Conservation (phyloP, 2,888 invertebrate genomes). For the Rhamnusium bicolor region DNA sequence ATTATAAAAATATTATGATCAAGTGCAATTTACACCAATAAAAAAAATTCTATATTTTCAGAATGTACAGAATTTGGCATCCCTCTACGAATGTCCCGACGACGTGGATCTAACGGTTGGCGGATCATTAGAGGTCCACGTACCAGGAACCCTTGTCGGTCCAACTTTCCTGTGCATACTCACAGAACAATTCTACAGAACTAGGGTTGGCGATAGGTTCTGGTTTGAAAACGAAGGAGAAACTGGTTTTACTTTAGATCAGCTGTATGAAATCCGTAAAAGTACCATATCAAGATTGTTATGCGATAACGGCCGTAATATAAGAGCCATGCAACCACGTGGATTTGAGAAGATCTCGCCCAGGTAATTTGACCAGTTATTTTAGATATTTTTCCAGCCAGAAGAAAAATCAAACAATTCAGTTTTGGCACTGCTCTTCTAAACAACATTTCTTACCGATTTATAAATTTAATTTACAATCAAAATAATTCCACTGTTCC, state of each 20-base stretch:
- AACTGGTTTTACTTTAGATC: constrained; percentile 69
- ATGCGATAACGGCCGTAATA: constrained; percentile 85
- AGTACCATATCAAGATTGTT: constrained; percentile 83
- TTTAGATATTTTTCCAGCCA: too few relatives aligned
- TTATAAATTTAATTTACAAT: too few relatives aligned
- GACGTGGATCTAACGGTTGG: constrained; percentile 92
- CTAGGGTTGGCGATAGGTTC: constrained; percentile 88
- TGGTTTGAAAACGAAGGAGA: constrained; percentile 84
- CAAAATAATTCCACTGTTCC: too few relatives aligned
- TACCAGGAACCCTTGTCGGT: constrained; percentile 85
- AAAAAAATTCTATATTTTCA: constrained; percentile 62
- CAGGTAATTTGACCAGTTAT: constrained; percentile 69
- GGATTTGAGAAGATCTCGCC: constrained; percentile 79
- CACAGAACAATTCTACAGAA: constrained; percentile 89
- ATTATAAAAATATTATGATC: too few relatives aligned
- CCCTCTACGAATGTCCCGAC: constrained; percentile 80
- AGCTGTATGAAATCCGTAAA: constrained; percentile 85
- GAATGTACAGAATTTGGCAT: constrained; percentile 78
- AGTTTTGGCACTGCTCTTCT: too few relatives aligned
- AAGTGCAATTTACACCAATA: too few relatives aligned
- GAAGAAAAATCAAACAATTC: too few relatives aligned
- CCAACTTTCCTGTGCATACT: constrained; percentile 92
- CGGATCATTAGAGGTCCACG: constrained; percentile 84
- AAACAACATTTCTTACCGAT: too few relatives aligned
- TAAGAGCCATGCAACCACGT: constrained; percentile 78